Percentiles rank a stretch among this genome's conserved stretches.
These are phyloP conservation scores for Catharus bicknelli DNA, from an alignment of 2,113 vertebrate genomes.

Conservation along the genomic window DNA sequence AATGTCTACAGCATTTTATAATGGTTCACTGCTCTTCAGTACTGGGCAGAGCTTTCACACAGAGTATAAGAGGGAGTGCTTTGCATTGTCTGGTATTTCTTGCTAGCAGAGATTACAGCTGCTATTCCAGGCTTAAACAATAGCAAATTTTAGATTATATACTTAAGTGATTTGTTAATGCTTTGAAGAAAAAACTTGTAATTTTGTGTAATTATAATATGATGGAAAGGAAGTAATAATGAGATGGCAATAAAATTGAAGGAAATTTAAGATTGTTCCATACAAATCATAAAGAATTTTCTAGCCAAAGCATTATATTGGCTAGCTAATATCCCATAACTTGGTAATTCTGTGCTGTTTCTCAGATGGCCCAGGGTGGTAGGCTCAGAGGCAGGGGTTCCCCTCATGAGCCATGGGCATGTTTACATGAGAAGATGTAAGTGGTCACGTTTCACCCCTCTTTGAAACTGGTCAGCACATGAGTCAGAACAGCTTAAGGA, in stretches of 20 bases:
- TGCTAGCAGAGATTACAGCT: background rate
- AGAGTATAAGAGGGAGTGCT: background rate
- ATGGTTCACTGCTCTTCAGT: background rate
- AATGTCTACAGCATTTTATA: background rate
- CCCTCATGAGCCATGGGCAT: accelerated
- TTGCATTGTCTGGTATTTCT: background rate
- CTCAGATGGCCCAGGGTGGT: background rate
- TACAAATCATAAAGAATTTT: background rate
- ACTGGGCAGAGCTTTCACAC: background rate
- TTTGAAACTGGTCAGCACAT: background rate
- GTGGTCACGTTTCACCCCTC: background rate
- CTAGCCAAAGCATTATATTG: background rate
- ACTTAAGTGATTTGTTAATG: background rate
- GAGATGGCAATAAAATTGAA: background rate
- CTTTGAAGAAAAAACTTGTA: background rate
- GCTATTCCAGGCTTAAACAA: background rate
- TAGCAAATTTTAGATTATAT: background rate
- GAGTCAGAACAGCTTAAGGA: background rate
- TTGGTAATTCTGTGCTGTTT: background rate
- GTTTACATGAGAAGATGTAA: background rate
- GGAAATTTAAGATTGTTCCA: background rate
- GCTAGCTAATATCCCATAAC: background rate
- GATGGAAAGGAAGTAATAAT: background rate
- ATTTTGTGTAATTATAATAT: background rate
- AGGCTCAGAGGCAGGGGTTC: background rate